Percentiles rank a stretch among this genome's conserved stretches.
Conservation (phyloP, 1,140 invertebrate species). For the Cherax destructor region DNA sequence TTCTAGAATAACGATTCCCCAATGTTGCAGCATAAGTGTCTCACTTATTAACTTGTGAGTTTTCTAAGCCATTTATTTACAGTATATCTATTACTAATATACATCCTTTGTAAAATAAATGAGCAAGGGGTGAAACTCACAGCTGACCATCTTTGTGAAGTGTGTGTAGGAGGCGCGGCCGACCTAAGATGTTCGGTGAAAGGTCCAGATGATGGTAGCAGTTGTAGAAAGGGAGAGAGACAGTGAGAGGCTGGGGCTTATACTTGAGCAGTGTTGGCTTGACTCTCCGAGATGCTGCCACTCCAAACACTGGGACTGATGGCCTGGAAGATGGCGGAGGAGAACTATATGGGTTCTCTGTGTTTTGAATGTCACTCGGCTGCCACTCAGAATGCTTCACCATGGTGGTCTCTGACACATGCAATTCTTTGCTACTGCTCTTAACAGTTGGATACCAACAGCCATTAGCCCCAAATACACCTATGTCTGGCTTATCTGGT, state of each 20-base stretch:
- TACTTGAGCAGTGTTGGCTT: neutral
- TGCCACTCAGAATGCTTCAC: neutral
- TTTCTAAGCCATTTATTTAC: too few species aligned
- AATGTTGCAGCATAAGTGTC: too few species aligned
- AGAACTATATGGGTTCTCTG: too few species aligned
- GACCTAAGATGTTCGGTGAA: neutral
- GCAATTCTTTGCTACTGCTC: neutral
- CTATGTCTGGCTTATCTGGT: neutral
- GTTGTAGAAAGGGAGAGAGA: constrained; percentile 2
- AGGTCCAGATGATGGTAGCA: neutral
- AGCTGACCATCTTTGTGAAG: neutral
- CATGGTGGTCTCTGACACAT: neutral
- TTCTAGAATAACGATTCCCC: too few species aligned
- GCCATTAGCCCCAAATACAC: neutral
- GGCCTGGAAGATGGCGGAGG: neutral
- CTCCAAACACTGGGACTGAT: too few species aligned
- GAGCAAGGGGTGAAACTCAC: neutral
- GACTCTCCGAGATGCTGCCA: neutral
- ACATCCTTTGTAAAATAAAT: too few species aligned
- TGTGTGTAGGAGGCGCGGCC: neutral
- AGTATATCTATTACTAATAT: too few species aligned
- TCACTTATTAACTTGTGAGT: too few species aligned
- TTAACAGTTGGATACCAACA: neutral
- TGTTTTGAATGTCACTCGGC: neutral
- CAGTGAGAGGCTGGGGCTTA: neutral